Base-by-base conservation (phyloP, 2,888 invertebrate genomes). In the Orthosia gothica region DNA sequence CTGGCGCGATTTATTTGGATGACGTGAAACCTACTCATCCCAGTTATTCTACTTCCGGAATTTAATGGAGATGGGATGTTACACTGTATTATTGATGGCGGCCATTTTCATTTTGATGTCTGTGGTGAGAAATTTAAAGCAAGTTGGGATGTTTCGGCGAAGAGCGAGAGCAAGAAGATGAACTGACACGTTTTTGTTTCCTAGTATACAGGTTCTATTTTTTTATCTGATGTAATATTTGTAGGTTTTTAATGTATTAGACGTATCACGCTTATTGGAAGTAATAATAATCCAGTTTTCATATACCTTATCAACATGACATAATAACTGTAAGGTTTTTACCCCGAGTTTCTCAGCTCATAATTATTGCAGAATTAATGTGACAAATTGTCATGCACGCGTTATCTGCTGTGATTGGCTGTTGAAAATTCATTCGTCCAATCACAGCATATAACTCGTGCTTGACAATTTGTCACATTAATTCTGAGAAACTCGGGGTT, bases 1-100 rank as follows among this genome's bases (percentile, higher is more conserved):
- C 54, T 96, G 96, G 95, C 85, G 87, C 11, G 94, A 95, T 7
- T 82, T 96, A 5, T 86, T 95, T 49, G 94, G 92, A 91, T 95
- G 91, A 93, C 79, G 63, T 5, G 59, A 57, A 16, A 2, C 50
- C 9, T 15, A 20, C 12, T 52, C 52, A 16, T 5, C 54, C 7
- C 55, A 45, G 64, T 32, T 59, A 16, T 79, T 26, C 78, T 61
- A 72, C 61, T 52, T 79, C 23, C 50, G 54, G 9, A 79, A 55
- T 54, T 16, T 78, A 4, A 47, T 67, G n/a, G 79, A 71, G 58
- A 66, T 83, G 54, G 54, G 49, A 47, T 20, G 78, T n/a, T 80
- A 79, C 55, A 26, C n/a, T 9, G 23, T 12, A 5, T 15, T 65
- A 55, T 15, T 80, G 18, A 4, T 57, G 23, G 40, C 45, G 0